Evolutionary conservation across 2,888 invertebrate genomes (phyloP).

Genomic region (Carcina quercana): DNA sequence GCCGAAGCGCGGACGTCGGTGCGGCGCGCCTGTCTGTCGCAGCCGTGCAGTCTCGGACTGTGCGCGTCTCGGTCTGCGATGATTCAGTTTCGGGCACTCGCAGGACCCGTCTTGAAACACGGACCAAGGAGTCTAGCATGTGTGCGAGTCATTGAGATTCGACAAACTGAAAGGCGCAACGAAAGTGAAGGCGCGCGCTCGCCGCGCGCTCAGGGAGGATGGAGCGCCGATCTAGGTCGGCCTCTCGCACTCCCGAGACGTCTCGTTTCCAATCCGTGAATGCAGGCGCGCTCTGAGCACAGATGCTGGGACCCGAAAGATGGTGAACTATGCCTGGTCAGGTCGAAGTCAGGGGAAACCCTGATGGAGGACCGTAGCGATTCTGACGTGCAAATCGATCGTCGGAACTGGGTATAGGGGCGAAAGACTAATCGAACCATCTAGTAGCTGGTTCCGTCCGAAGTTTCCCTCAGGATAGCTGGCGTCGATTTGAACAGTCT

Average conservation of each 20-base stretch:
- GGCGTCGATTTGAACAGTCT: constrained; percentile 65
- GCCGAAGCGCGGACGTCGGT: constrained; percentile 35
- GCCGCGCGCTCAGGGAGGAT: constrained; percentile 53
- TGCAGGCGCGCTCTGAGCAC: constrained; percentile 76
- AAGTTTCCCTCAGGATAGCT: constrained; percentile 86
- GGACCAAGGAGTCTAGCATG: constrained; percentile 47
- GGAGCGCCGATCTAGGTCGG: constrained; percentile 44
- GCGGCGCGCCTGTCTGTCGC: constrained; percentile 25
- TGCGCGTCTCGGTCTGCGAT: constrained; percentile 43
- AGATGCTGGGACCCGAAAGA: constrained; percentile 77
- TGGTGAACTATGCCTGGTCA: constrained; percentile 1
- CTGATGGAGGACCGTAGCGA: constrained; percentile 74
- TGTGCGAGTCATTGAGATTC: constrained; percentile 79
- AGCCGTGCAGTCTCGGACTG: constrained; percentile 30
- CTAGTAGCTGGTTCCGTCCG: constrained; percentile 64
- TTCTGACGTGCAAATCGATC: constrained; percentile 70
- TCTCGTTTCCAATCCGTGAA: constrained; percentile 57
- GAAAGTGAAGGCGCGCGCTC: constrained; percentile 73
- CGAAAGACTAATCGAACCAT: constrained; percentile 3
- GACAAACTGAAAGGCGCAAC: constrained; percentile 77
- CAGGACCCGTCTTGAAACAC: constrained; percentile 80
- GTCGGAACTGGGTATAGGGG: constrained; percentile 78
- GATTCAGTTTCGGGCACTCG: constrained; percentile 57
- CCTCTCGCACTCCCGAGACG: constrained; percentile 74
- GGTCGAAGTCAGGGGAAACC: constrained; percentile 1